phyloP scores from a whole-genome alignment of 1,140 invertebrate species.

The Papilio xuthus region DNA sequence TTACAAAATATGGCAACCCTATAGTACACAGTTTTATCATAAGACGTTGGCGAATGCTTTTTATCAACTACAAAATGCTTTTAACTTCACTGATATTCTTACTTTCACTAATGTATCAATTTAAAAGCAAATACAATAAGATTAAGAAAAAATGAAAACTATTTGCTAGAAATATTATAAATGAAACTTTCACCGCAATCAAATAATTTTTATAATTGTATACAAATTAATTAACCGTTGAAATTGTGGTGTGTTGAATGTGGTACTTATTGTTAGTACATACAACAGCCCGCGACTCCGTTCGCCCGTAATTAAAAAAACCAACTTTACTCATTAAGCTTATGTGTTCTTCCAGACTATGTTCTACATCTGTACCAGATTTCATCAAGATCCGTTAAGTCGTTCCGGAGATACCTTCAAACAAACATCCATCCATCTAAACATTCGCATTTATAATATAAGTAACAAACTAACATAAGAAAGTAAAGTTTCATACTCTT shows the following conservation, averaged over 20 bases:
- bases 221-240: background rate
- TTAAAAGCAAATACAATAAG: background rate
- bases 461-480: too few relatives aligned
- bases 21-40: background rate
- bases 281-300: too few relatives aligned
- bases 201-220: background rate
- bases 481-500: too few relatives aligned
- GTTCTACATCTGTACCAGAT: too few relatives aligned
- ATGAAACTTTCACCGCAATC: background rate
- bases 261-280: too few relatives aligned
- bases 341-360: too few relatives aligned
- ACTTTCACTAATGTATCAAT: constrained; percentile 7
- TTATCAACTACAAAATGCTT: constrained; percentile 14
- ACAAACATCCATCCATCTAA: background rate
- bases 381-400: too few relatives aligned
- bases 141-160: background rate
- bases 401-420: too few relatives aligned
- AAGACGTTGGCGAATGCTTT: background rate
- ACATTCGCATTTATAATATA: too few relatives aligned
- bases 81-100: constrained; percentile 9
- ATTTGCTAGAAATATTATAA: background rate
- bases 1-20: constrained; percentile 10
- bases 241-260: too few relatives aligned
- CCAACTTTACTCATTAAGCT: too few relatives aligned
- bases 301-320: too few relatives aligned